A percentile compares a stretch with the other conserved stretches of the same genome.
phyloP scores from a whole-genome alignment of 1,140 invertebrate species.

The Papilio machaon region DNA sequence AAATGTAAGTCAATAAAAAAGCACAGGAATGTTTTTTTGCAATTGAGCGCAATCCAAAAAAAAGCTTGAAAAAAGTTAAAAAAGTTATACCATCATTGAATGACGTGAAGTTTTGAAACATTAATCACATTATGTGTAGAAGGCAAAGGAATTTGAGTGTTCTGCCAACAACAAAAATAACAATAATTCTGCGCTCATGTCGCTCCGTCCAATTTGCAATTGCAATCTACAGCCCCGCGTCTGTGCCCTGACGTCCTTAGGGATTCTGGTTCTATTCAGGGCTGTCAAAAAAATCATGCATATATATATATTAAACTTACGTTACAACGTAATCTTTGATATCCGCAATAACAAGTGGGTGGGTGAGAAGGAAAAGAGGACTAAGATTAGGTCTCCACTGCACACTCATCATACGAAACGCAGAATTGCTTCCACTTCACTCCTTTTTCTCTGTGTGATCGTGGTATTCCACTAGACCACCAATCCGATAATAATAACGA shows the following conservation, averaged over 20 bases:
- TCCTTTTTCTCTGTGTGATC: too few relatives aligned
- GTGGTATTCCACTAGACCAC: too few relatives aligned
- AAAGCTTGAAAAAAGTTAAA: not conserved
- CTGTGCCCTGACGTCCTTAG: not conserved
- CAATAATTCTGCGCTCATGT: constrained; percentile 11
- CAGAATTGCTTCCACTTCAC: too few relatives aligned
- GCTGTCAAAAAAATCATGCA: not conserved
- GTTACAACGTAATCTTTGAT: not conserved
- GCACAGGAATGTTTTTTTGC: too few relatives aligned
- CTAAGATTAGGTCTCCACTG: too few relatives aligned
- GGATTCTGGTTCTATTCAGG: constrained; percentile 10
- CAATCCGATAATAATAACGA: too few relatives aligned
- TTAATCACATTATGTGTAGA: not conserved
- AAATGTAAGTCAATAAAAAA: too few relatives aligned
- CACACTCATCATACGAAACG: too few relatives aligned
- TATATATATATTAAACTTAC: not conserved
- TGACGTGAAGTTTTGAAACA: constrained; percentile 28
- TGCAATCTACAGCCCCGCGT: constrained; percentile 21
- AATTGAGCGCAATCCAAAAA: not conserved
- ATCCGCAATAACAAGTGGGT: too few relatives aligned
- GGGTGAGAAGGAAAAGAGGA: too few relatives aligned
- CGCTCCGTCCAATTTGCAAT: constrained; percentile 29
- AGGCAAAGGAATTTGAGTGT: constrained; percentile 12
- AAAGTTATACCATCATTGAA: constrained; percentile 7
- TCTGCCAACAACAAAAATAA: not conserved